These are phyloP conservation scores for Ennomos fuscantarius DNA, from an alignment of 2,888 invertebrate genomes.

Conservation along the genomic window DNA sequence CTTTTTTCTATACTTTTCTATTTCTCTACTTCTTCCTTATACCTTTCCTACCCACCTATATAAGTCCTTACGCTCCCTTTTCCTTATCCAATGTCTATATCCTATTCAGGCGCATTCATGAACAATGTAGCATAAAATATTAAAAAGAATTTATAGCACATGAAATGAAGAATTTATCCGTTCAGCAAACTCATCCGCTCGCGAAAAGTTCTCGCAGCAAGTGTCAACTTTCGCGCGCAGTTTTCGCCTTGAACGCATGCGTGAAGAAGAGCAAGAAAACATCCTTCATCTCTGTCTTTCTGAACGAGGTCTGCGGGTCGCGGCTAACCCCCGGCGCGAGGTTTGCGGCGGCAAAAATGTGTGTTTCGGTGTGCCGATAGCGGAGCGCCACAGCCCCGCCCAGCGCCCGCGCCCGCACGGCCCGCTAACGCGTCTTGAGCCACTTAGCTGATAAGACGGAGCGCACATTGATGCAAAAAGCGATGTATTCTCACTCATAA, in stretches of 20 bases:
- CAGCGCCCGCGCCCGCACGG: constrained; percentile 47
- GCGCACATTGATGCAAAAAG: constrained; percentile 62
- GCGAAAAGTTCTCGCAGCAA: constrained; percentile 50
- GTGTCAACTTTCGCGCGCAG: constrained; percentile 76
- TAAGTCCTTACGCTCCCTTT: too few relatives aligned
- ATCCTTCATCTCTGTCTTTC: constrained; percentile 61
- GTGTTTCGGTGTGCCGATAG: constrained; percentile 86
- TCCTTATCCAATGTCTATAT: too few relatives aligned
- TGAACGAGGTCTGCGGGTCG: constrained; percentile 83
- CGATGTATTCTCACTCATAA: background rate
- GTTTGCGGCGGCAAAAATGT: constrained; percentile 86
- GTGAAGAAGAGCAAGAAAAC: constrained; percentile 55
- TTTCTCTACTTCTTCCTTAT: too few relatives aligned
- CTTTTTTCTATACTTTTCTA: too few relatives aligned
- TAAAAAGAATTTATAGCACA: too few relatives aligned
- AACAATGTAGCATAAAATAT: too few relatives aligned
- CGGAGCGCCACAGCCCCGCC: constrained; percentile 78
- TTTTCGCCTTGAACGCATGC: constrained; percentile 62
- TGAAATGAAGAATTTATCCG: constrained; percentile 1
- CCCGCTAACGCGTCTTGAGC: constrained; percentile 84
- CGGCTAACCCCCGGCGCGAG: constrained; percentile 85
- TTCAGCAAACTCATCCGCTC: constrained; percentile 37
- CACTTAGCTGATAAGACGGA: constrained; percentile 82
- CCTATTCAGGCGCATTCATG: too few relatives aligned
- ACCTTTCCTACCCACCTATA: too few relatives aligned